Percentiles rank a stretch among this genome's conserved stretches.
Evolutionary conservation across 2,113 vertebrate species (phyloP).

Genomic region (Anolis carolinensis): DNA sequence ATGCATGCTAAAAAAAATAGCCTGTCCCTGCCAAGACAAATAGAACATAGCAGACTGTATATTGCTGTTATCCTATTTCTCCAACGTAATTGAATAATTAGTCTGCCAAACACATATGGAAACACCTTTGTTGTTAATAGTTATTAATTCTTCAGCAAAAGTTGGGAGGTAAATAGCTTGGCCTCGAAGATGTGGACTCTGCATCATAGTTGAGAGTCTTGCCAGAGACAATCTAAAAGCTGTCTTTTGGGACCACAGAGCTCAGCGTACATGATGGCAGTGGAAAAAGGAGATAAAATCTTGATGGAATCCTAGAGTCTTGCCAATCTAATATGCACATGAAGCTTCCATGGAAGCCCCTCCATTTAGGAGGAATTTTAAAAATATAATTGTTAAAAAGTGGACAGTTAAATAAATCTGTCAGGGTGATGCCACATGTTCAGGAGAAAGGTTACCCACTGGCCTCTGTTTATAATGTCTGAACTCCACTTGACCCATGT

Average conservation of each 20-base stretch:
- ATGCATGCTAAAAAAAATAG: neutral
- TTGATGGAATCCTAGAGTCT: neutral
- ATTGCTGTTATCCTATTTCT: neutral
- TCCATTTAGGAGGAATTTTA: neutral
- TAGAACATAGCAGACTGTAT: neutral
- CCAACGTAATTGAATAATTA: neutral
- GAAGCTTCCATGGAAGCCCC: neutral
- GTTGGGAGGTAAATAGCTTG: neutral
- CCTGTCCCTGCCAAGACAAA: neutral
- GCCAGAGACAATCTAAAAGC: conserved; percentile 11
- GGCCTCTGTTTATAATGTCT: neutral
- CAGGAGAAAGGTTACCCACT: neutral
- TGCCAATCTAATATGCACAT: neutral
- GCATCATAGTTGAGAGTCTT: conserved; percentile 6
- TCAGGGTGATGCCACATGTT: conserved; percentile 11
- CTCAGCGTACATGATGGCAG: neutral
- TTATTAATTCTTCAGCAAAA: conserved; percentile 7
- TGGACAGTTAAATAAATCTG: neutral
- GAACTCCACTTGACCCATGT: neutral
- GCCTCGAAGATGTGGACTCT: neutral
- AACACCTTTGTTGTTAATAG: conserved; percentile 14
- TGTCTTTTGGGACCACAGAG: neutral
- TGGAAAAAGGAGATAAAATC: conserved; percentile 12
- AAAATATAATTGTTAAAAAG: neutral
- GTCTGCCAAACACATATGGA: conserved; percentile 11